Conservation (phyloP, 2,888 invertebrate genomes). For the Noctua janthe region DNA sequence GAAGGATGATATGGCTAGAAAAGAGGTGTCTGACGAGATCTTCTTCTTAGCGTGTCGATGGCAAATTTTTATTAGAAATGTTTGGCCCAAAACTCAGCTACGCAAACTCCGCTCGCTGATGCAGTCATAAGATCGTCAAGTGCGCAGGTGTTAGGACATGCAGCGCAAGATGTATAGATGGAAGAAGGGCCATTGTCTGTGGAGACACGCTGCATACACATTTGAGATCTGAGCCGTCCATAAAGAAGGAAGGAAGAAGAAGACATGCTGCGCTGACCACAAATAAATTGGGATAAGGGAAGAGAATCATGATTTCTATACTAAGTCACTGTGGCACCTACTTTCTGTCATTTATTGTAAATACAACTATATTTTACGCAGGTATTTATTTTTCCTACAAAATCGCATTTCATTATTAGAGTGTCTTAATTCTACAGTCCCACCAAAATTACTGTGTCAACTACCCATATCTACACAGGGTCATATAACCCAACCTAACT, state of each 20-base stretch:
- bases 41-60: too few relatives aligned
- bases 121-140: too few relatives aligned
- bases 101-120: too few relatives aligned
- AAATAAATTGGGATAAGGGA: neutral
- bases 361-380: neutral
- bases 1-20: neutral
- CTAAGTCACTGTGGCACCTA: too few relatives aligned
- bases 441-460: conserved; percentile 5
- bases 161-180: too few relatives aligned
- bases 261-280: neutral
- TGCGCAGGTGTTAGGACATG: too few relatives aligned
- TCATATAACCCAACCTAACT: conserved; percentile 33
- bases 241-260: neutral
- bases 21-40: neutral
- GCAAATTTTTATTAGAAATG: too few relatives aligned
- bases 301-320: neutral
- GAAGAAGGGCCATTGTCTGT: too few relatives aligned
- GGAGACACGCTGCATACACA: too few relatives aligned
- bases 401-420: neutral
- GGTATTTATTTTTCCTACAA: neutral
- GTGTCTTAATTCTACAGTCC: neutral
- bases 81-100: too few relatives aligned
- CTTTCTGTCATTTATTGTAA: neutral
- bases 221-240: too few relatives aligned
- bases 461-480: neutral